Evolutionary conservation across 2,888 invertebrate genomes (phyloP).

Genomic region (Margaritifera margaritifera): DNA sequence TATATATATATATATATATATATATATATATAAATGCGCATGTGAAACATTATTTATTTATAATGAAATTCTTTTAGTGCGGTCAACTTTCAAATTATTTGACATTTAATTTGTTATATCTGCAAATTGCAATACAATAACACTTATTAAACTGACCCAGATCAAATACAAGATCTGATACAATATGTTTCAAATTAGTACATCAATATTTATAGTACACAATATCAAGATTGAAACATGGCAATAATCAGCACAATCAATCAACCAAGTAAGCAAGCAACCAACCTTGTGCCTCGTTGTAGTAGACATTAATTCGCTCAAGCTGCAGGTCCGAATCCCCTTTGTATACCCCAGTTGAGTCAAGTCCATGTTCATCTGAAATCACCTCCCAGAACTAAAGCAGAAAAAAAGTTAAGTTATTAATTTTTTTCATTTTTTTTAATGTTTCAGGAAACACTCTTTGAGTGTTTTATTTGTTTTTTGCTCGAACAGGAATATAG

Average conservation of each 20-base stretch:
- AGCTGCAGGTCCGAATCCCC: conserved; percentile 90
- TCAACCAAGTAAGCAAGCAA: neutral
- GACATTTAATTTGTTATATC: no score
- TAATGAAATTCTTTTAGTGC: neutral
- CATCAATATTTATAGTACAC: no score
- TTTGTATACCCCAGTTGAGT: conserved; percentile 62
- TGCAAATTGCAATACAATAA: no score
- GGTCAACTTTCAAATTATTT: no score
- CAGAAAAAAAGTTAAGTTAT: neutral
- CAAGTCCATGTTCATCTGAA: conserved; percentile 76
- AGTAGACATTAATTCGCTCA: conserved; percentile 92
- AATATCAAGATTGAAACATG: neutral
- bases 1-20: no score
- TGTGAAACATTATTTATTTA: neutral
- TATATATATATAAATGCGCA: neutral
- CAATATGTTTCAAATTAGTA: no score
- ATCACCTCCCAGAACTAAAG: conserved; percentile 84
- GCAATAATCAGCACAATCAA: neutral
- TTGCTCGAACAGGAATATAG: no score
- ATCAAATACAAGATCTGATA: no score
- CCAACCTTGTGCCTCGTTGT: conserved; percentile 82
- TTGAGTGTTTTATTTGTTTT: no score
- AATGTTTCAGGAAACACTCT: no score
- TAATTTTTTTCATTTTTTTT: no score
- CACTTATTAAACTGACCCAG: no score